Percentiles rank a stretch among this genome's conserved stretches.
These are phyloP conservation scores for Bovichtus variegatus DNA, from an alignment of 2,797 vertebrate species.

Conservation along the genomic window DNA sequence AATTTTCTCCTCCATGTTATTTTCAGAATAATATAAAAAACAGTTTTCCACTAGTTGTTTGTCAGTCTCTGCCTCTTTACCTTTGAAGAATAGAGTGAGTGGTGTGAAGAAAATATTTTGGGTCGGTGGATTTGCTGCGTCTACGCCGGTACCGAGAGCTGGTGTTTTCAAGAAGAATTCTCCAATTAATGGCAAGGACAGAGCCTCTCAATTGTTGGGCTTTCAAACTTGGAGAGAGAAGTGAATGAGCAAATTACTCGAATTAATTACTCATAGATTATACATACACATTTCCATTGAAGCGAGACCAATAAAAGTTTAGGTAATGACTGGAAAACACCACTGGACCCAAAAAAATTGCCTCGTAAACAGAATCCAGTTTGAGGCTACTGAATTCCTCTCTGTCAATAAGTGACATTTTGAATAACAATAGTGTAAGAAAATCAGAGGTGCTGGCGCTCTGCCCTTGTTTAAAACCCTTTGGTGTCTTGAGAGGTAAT, in stretches of 20 bases:
- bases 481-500: slow-evolving; percentile 36
- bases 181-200: slow-evolving; percentile 8
- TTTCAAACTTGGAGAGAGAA: slow-evolving; percentile 8
- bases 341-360: background rate
- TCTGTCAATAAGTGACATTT: background rate
- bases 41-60: slow-evolving; percentile 18
- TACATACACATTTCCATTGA: background rate
- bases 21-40: slow-evolving; percentile 47
- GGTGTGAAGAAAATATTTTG: slow-evolving; percentile 7
- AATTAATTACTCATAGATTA: slow-evolving; percentile 12
- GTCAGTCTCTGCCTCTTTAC: slow-evolving; percentile 24
- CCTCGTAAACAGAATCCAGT: slow-evolving; percentile 8
- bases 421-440: background rate
- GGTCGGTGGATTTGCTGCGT: background rate
- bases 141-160: background rate
- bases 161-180: background rate
- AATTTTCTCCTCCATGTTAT: slow-evolving; percentile 49
- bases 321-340: slow-evolving; percentile 5
- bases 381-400: background rate
- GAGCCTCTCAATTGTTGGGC: slow-evolving; percentile 1
- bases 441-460: slow-evolving; percentile 15
- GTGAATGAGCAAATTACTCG: background rate
- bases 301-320: background rate
- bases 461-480: slow-evolving; percentile 6
- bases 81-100: slow-evolving; percentile 21